Percentiles rank a stretch among this genome's conserved stretches.
phyloP scores from a whole-genome alignment of 2,113 vertebrate genomes.

The Xiphorhynchus elegans region DNA sequence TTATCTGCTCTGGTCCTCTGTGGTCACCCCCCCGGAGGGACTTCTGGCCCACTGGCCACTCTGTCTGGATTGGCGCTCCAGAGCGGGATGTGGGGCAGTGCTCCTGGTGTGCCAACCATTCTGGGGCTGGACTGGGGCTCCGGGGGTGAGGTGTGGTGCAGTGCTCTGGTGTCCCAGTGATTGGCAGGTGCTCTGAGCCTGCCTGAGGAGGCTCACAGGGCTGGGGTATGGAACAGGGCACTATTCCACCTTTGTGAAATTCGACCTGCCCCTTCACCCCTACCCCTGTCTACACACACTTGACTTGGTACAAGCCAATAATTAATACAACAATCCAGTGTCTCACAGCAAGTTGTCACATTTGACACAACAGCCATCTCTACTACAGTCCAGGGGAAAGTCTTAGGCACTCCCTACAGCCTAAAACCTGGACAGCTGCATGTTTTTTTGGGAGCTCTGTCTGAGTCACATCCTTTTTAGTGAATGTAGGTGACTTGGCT shows the following conservation, averaged over 20 bases:
- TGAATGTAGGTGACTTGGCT: no score
- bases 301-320: neutral
- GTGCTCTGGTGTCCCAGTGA: neutral
- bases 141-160: neutral
- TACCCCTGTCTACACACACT: neutral
- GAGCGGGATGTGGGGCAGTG: neutral
- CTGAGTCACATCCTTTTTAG: accelerated
- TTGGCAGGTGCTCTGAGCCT: neutral
- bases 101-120: neutral
- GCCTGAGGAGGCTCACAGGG: neutral
- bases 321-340: neutral
- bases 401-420: neutral
- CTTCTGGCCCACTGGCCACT: neutral
- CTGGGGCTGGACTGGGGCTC: neutral
- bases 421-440: neutral
- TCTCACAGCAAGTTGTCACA: neutral
- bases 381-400: neutral
- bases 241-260: neutral
- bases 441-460: neutral
- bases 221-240: neutral
- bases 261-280: neutral
- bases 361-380: neutral
- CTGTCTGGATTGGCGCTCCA: neutral
- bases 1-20: neutral
- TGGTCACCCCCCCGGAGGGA: neutral